Evolutionary conservation across 2,888 invertebrate genomes (phyloP).

Genomic region (Lampropteryx suffumata): DNA sequence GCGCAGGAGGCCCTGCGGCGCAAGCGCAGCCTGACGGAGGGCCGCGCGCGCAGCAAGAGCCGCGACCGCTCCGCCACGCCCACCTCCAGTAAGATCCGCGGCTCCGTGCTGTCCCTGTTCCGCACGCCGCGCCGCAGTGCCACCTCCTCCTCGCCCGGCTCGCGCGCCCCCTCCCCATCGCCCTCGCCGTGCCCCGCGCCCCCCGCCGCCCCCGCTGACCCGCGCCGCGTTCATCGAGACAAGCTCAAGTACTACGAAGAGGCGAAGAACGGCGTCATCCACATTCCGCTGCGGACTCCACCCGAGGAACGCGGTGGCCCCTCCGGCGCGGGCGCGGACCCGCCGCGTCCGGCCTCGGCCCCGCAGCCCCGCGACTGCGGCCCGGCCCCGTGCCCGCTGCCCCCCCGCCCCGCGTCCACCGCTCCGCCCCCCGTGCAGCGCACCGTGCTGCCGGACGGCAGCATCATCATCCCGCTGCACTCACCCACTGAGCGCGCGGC

Average conservation of each 20-base stretch:
- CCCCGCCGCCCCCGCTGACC: slow-evolving; percentile 26
- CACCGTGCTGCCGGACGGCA: slow-evolving; percentile 80
- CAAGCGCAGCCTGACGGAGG: slow-evolving; percentile 70
- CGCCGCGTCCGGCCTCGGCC: slow-evolving; percentile 44
- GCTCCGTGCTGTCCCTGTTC: slow-evolving; percentile 86
- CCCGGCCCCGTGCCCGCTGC: slow-evolving; percentile 16
- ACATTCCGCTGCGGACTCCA: slow-evolving; percentile 89
- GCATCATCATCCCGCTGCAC: slow-evolving; percentile 81
- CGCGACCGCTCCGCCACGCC: slow-evolving; percentile 84
- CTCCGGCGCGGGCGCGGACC: slow-evolving; percentile 33
- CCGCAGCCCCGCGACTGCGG: slow-evolving; percentile 38
- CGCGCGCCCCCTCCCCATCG: slow-evolving; percentile 64
- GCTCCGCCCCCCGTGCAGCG: slow-evolving; percentile 65
- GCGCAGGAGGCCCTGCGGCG: slow-evolving; percentile 73
- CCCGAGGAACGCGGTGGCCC: slow-evolving; percentile 83
- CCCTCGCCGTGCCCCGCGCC: slow-evolving; percentile 48
- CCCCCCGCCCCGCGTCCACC: slow-evolving; percentile 66
- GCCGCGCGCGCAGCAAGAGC: slow-evolving; percentile 86
- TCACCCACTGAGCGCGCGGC: slow-evolving; percentile 68
- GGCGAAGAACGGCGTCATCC: slow-evolving; percentile 85
- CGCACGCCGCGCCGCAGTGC: slow-evolving; percentile 77
- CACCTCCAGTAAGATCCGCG: slow-evolving; percentile 82
- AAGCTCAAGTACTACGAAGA: slow-evolving; percentile 85
- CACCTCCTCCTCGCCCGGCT: slow-evolving; percentile 61
- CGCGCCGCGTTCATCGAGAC: slow-evolving; percentile 44